Conservation (phyloP, 2,113 vertebrate genomes). For the Oreochromis spilurus region DNA sequence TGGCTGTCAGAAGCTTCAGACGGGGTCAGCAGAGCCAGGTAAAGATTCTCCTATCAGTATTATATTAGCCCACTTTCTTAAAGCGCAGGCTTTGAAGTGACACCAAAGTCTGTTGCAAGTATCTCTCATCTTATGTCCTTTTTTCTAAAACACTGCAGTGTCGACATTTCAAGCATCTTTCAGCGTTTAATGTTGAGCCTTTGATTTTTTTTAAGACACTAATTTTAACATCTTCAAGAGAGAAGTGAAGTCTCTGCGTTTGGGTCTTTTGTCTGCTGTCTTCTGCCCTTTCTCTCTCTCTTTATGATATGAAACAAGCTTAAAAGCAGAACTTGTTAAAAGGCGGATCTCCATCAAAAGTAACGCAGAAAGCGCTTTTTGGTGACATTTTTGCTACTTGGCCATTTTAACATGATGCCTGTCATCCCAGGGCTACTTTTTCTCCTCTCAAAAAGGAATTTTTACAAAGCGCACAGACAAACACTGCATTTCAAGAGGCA, state of each 20-base stretch:
- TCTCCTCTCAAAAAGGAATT: constrained; percentile 35
- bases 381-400: constrained; percentile 65
- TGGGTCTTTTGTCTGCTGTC: constrained; percentile 71
- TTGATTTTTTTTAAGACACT: constrained; percentile 73
- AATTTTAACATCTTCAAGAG: constrained; percentile 75
- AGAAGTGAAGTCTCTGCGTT: constrained; percentile 65
- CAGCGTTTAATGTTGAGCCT: constrained; percentile 68
- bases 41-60: constrained; percentile 60
- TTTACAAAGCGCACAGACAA: constrained; percentile 54
- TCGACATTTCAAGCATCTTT: constrained; percentile 73
- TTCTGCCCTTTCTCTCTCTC: constrained; percentile 55
- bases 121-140: constrained; percentile 70
- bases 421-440: constrained; percentile 49
- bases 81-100: constrained; percentile 72
- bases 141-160: constrained; percentile 67
- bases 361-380: constrained; percentile 54
- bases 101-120: constrained; percentile 71
- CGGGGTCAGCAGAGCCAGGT: constrained; percentile 60
- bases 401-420: constrained; percentile 62
- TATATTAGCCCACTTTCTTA: constrained; percentile 68
- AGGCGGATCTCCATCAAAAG: constrained; percentile 61
- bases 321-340: constrained; percentile 66
- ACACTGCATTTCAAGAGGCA: constrained; percentile 54
- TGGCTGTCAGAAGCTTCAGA: constrained; percentile 47
- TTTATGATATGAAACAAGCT: constrained; percentile 56